Conservation (phyloP, 2,797 vertebrate species). For the Anguilla marmorata region DNA sequence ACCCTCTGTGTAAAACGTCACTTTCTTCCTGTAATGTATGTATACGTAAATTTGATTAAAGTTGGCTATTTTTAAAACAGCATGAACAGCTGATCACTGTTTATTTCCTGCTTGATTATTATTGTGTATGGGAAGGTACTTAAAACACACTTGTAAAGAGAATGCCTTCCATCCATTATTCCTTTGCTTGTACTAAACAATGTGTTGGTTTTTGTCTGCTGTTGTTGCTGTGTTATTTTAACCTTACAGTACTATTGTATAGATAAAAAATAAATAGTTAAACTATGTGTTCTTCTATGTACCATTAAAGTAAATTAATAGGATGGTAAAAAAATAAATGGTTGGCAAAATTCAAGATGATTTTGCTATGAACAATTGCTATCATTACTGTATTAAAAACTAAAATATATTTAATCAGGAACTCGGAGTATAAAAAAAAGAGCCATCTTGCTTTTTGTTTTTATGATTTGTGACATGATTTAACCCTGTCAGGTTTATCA, state of each 20-base stretch:
- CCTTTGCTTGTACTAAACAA: not conserved
- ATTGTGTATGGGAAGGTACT: not conserved
- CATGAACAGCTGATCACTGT: not conserved
- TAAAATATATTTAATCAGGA: too few relatives aligned
- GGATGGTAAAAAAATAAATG: not conserved
- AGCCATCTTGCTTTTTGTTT: not conserved
- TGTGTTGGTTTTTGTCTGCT: too few relatives aligned
- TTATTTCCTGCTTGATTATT: not conserved
- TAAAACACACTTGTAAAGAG: not conserved
- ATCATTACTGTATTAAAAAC: not conserved
- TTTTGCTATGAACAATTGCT: not conserved
- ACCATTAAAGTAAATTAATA: not conserved
- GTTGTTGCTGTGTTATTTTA: not conserved
- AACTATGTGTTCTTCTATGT: not conserved
- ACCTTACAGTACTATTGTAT: not conserved
- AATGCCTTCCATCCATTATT: not conserved
- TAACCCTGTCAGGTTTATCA: not conserved
- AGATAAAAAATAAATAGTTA: not conserved
- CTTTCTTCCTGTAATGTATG: not conserved
- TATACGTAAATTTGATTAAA: not conserved
- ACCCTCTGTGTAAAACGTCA: conserved; percentile 10
- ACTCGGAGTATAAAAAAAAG: not conserved
- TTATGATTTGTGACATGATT: not conserved
- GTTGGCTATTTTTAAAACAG: not conserved
- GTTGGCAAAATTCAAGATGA: not conserved